These are phyloP conservation scores for Anguilla obscura DNA, from an alignment of 2,797 vertebrate genomes.

Conservation along the genomic window DNA sequence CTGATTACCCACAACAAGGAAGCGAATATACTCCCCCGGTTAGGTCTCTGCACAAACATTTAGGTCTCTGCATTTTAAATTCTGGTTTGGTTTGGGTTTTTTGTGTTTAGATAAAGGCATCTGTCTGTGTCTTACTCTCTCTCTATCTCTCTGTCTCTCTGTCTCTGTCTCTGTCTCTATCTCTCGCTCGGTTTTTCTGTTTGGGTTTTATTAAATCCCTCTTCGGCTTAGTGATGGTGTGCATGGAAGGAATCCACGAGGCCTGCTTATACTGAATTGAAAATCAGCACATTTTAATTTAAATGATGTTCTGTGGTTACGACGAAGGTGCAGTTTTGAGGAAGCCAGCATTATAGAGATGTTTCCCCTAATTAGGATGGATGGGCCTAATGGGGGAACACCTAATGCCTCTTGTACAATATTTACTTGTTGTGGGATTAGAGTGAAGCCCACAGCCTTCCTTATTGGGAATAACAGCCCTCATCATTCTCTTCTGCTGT, in stretches of 20 bases:
- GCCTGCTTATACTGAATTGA: not conserved
- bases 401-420: not conserved
- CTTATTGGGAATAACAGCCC: conserved; percentile 17
- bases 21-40: conserved; percentile 47
- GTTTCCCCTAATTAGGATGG: not conserved
- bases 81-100: not conserved
- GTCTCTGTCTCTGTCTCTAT: not conserved
- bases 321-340: not conserved
- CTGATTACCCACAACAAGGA: conserved; percentile 61
- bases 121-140: not conserved
- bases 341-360: not conserved
- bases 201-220: not conserved
- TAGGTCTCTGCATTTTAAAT: conserved; percentile 1
- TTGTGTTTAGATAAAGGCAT: conserved; percentile 33
- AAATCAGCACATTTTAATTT: not conserved
- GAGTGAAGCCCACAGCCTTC: conserved; percentile 17
- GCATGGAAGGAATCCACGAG: not conserved
- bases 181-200: not conserved
- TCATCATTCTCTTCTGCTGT: not conserved
- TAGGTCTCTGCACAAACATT: conserved; percentile 24
- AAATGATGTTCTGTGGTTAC: conserved; percentile 10
- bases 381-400: not conserved
- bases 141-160: not conserved
- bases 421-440: not conserved
- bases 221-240: not conserved